Evolutionary conservation across 2,888 invertebrate genomes (phyloP).

Genomic region (Hydriomena furcata): DNA sequence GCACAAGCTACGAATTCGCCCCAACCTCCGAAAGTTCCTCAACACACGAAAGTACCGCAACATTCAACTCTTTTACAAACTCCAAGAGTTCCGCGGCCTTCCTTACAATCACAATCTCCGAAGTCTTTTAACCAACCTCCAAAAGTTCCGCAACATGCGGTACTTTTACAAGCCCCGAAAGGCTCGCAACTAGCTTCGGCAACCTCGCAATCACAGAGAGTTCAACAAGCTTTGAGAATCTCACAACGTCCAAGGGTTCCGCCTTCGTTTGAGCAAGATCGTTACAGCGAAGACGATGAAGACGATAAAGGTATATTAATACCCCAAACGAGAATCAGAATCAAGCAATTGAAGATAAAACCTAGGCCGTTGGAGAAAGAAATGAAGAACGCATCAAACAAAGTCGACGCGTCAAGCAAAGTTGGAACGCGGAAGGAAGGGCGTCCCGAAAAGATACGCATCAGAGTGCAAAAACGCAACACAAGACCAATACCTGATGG

Average conservation of each 20-base stretch:
- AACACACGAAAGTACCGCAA: slow-evolving; percentile 4
- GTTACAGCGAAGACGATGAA: slow-evolving; percentile 19
- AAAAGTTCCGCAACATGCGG: slow-evolving; percentile 4
- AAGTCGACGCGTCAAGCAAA: slow-evolving; percentile 56
- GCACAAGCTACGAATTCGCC: neutral
- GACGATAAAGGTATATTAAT: slow-evolving; percentile 32
- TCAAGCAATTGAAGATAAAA: slow-evolving; percentile 35
- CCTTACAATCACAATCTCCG: neutral
- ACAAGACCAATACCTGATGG: slow-evolving; percentile 36
- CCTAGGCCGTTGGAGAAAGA: slow-evolving; percentile 36
- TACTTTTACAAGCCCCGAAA: neutral
- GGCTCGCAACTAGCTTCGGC: neutral
- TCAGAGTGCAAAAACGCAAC: slow-evolving; percentile 20
- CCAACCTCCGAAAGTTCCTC: neutral
- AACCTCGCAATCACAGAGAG: neutral
- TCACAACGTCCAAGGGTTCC: slow-evolving; percentile 15
- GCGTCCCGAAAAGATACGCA: slow-evolving; percentile 42
- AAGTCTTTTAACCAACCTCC: neutral
- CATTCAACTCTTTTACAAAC: neutral
- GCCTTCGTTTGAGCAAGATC: slow-evolving; percentile 24
- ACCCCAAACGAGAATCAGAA: slow-evolving; percentile 56
- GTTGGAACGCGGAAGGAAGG: slow-evolving; percentile 61
- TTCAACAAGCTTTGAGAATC: slow-evolving; percentile 17
- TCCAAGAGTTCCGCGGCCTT: neutral
- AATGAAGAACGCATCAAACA: slow-evolving; percentile 44